Base-by-base conservation (phyloP, 23 tunicate genomes). In the Botrylloides violaceus region DNA sequence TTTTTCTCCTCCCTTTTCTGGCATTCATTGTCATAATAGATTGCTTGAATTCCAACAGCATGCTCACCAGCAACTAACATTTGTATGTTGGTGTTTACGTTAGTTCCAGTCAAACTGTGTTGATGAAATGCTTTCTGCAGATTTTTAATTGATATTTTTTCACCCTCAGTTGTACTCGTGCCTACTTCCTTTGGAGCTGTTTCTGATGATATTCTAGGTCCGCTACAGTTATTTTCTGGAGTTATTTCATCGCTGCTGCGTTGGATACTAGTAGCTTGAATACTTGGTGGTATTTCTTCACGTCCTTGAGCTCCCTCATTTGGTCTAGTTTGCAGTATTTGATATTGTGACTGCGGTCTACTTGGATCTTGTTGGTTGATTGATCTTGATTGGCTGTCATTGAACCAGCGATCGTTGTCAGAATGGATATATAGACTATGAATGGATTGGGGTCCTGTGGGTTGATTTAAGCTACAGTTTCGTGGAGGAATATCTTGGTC, bases 21-120 rank as follows among this genome's bases (percentile, higher is more conserved):
- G n/a, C n/a, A n/a, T n/a, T n/a, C 38, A 31, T 23, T 39, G 20
- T 22, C 31, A 27, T 29, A 29, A 64, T 31, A 31, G 33, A 31
- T 64, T 31, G 36, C 33, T 32, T 64, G 70, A 18, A 64, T 27
- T 29, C 70, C 70, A 27, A 64, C 20, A 7, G 70, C 70, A 1
- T 64, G 31, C 0, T 64, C 33, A 7, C 70, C 70, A 0, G 2
- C 12, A n/a, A 64, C 70, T 7, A 1, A 31, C 5, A 64, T 2
- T 1, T 64, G 2, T 0, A 64, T 39, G 33, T 64, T 64, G n/a
- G n/a, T n/a, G 30, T 32, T 64, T 29, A 58, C 26, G 5, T 23
- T 4, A 28, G 9, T 29, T 4, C 62, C 62, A 9, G 26, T 5
- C 26, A 28, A 28, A 23, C 12, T 4, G 26, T 23, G 62, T 58